phyloP scores from a whole-genome alignment of 2,797 vertebrate species.

The Cuniculus paca region DNA sequence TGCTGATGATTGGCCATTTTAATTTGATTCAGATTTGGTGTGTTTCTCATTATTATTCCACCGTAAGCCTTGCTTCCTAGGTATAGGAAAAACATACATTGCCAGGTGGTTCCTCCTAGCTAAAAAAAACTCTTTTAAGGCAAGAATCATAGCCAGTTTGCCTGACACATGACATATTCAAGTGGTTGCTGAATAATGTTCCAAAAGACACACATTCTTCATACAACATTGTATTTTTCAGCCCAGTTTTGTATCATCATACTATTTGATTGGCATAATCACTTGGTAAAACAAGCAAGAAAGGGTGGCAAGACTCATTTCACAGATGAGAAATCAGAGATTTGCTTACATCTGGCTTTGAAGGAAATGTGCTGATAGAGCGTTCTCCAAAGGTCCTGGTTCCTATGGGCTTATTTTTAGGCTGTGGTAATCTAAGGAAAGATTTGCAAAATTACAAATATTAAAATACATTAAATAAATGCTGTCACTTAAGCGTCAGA shows the following conservation, averaged over 20 bases:
- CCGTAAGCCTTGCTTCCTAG: not conserved
- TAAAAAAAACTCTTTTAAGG: not conserved
- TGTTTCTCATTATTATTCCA: not conserved
- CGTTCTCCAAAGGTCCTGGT: slow-evolving; percentile 88
- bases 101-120: not conserved
- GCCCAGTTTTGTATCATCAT: not conserved
- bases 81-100: not conserved
- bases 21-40: not conserved
- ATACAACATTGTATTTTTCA: not conserved
- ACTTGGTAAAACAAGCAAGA: slow-evolving; percentile 32
- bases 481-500: not conserved
- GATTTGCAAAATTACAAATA: slow-evolving; percentile 59
- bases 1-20: not conserved
- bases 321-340: not conserved
- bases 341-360: slow-evolving; percentile 89
- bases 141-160: not conserved
- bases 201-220: not conserved
- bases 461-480: slow-evolving; percentile 58
- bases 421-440: slow-evolving; percentile 84
- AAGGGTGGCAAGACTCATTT: not conserved
- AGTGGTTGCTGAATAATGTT: not conserved
- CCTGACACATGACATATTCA: not conserved
- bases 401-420: slow-evolving; percentile 83
- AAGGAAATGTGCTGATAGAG: slow-evolving; percentile 72
- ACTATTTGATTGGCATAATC: not conserved